Base-by-base conservation (phyloP, 2,888 invertebrate species). In the Pelosia muscerda region DNA sequence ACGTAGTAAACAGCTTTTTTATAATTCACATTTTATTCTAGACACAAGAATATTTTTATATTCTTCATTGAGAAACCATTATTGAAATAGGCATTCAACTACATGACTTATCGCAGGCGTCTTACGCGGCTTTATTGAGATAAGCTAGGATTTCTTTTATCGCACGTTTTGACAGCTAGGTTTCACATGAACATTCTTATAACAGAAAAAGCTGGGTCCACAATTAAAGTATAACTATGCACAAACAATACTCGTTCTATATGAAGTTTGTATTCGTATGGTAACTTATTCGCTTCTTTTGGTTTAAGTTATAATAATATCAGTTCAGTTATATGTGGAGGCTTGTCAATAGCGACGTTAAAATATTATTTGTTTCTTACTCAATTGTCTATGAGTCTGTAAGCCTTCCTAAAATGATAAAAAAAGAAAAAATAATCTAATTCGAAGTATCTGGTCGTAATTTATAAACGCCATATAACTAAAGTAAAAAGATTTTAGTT, bases 71-170 rank as follows among this genome's bases (percentile, higher is more conserved):
- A 61, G 42, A 61, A 10, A 61, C 42, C 25, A 26, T 49, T n/a
- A 11, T 11, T 2, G 42, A 42, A 10, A 49, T 42, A 61, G 25
- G 42, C 26, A 11, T 19, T 42, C n/a, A 15, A 19, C 23, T 23
- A 31, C 23, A 31, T 63, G 25, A 55, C 15, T 42, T 42, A 42
- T 42, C 26, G 15, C 26, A 42, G 42, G 38, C 15, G 26, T 38
- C 31, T 26, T 19, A 25, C 22, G n/a, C 31, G 26, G 26, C n/a
- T 64, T 42, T 26, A 22, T 59, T 26, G 42, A 64, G 34, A 42
- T 22, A 64, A 26, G 42, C 63, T 42, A 34, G 63, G 56, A 26
- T 64, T 57, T 56, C 42, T 42, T 57, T 22, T 64, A 42, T n/a
- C 26, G 22, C 42, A 64, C 11, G 42, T 64, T 42, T 61, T 26